Percentiles rank a stretch among this genome's conserved stretches.
These are phyloP conservation scores for Microctonus aethiopoides DNA, from an alignment of 2,888 invertebrate genomes.

Conservation along the genomic window DNA sequence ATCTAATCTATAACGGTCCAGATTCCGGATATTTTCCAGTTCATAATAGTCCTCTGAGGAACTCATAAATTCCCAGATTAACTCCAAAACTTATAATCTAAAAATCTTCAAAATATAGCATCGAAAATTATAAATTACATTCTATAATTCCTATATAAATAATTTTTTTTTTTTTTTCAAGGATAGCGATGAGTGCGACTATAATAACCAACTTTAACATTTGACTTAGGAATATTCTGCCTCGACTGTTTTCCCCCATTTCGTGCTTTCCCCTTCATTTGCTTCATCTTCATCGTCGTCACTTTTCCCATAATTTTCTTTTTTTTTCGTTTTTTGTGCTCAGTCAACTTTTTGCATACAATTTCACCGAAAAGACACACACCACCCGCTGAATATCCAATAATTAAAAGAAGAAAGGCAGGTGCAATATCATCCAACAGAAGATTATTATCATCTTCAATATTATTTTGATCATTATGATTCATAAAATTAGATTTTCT, in stretches of 20 bases:
- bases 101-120: no score
- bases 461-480: conserved; percentile 20
- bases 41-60: neutral
- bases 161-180: no score
- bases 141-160: no score
- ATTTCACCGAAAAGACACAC: conserved; percentile 45
- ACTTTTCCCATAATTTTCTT: neutral
- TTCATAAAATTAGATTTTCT: neutral
- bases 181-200: neutral
- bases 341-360: conserved; percentile 10
- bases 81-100: neutral
- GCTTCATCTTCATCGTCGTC: neutral
- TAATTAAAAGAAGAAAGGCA: conserved; percentile 48
- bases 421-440: conserved; percentile 46
- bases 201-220: conserved; percentile 18
- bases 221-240: neutral
- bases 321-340: neutral
- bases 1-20: neutral
- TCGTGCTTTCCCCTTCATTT: neutral
- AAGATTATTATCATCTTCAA: conserved; percentile 30
- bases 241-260: neutral
- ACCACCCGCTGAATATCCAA: conserved; percentile 44
- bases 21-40: neutral
- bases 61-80: neutral
- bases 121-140: no score